Evolutionary conservation across 2,888 invertebrate species (phyloP).

Genomic region (Cheilosia soror): DNA sequence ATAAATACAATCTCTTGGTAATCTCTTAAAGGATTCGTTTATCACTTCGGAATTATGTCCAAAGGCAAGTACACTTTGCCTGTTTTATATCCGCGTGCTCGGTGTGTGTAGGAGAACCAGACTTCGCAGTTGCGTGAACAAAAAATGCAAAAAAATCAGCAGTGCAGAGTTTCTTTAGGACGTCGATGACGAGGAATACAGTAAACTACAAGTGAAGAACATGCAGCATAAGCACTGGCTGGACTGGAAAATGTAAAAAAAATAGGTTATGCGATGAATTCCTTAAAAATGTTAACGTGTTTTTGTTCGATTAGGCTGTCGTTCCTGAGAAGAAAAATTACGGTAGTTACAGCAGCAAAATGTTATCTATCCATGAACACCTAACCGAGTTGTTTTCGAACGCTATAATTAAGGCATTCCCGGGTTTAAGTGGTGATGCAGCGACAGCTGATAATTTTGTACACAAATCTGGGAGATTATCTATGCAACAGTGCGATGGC

Average conservation of each 20-base stretch:
- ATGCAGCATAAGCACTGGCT: constrained; percentile 93
- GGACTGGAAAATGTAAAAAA: constrained; percentile 88
- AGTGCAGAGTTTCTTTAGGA: constrained; percentile 84
- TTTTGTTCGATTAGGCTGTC: constrained; percentile 84
- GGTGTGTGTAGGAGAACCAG: constrained; percentile 77
- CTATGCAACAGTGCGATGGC: constrained; percentile 98
- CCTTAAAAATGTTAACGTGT: constrained; percentile 51
- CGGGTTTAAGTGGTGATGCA: constrained; percentile 89
- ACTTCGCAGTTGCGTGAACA: constrained; percentile 76
- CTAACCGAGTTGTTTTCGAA: constrained; percentile 88
- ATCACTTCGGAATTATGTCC: too few species aligned
- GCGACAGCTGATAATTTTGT: constrained; percentile 88
- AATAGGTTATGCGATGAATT: neutral
- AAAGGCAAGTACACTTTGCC: too few species aligned
- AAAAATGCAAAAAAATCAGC: constrained; percentile 77
- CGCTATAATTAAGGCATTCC: constrained; percentile 91
- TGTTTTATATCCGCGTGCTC: too few species aligned
- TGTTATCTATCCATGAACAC: constrained; percentile 88
- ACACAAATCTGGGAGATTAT: constrained; percentile 96
- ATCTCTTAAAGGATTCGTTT: too few species aligned
- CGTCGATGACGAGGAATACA: constrained; percentile 85
- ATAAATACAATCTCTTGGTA: too few species aligned
- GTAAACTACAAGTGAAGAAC: constrained; percentile 88
- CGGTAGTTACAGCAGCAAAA: constrained; percentile 79
- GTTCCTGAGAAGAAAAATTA: constrained; percentile 81